phyloP scores from a whole-genome alignment of 2,888 invertebrate genomes.

The Zaprionus lineosus region DNA sequence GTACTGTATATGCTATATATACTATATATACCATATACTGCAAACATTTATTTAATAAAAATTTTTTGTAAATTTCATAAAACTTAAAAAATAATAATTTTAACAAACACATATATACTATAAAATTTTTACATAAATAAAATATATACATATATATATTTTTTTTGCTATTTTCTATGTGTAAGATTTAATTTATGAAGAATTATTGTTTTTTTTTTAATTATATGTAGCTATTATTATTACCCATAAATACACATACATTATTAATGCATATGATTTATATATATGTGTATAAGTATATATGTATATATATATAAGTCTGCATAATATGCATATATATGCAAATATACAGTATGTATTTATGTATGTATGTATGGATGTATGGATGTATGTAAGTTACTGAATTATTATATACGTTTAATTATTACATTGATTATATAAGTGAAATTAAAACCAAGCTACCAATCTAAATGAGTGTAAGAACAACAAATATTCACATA shows the following conservation, averaged over 20 bases:
- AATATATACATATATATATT: slow-evolving; percentile 12
- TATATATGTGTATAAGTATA: background rate
- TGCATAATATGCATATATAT: too few relatives aligned
- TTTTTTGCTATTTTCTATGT: slow-evolving; percentile 38
- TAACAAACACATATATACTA: slow-evolving; percentile 12
- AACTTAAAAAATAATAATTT: slow-evolving; percentile 34
- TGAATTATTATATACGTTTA: slow-evolving; percentile 43
- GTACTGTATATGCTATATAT: background rate
- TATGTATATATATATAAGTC: slow-evolving; percentile 5
- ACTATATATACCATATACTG: background rate
- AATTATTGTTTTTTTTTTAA: slow-evolving; percentile 34
- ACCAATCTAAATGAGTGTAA: slow-evolving; percentile 13
- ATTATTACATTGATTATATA: slow-evolving; percentile 16
- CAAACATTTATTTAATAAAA: background rate
- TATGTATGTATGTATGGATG: slow-evolving; percentile 58
- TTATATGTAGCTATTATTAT: too few relatives aligned
- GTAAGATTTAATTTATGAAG: slow-evolving; percentile 52
- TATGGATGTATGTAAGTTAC: too few relatives aligned
- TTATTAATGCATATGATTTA: slow-evolving; percentile 3
- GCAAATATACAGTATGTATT: slow-evolving; percentile 32
- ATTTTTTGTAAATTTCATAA: slow-evolving; percentile 61
- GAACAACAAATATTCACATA: slow-evolving; percentile 1
- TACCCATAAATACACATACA: background rate
- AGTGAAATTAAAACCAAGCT: slow-evolving; percentile 19
- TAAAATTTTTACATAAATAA: slow-evolving; percentile 8